Evolutionary conservation across 2,797 vertebrate genomes (phyloP), one percentile per base, ranked within the genome.

Genomic region (Pantherophis vulpinus): DNA sequence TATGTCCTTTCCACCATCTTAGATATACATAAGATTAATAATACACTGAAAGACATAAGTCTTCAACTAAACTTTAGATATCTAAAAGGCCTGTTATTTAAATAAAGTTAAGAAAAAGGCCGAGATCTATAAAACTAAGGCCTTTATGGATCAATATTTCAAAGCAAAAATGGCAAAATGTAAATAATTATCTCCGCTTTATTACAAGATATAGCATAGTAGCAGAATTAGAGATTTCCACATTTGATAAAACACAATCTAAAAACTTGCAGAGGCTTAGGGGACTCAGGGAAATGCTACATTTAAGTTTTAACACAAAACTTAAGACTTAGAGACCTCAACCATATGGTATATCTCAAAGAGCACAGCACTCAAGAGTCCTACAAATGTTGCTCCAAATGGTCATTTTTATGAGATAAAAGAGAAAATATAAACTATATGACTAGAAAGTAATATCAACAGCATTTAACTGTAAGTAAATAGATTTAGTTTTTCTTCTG

Each of bases 101-200:
- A 95, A 86, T 66, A 94, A 91, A 83, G 83, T 87, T 56, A 95
- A 11, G n/a, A 83, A 63, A 66, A 95, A 92, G 3, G 20, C 47
- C 54, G 13, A 91, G 86, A 83, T 90, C 74, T 16, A 94, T 37
- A n/a, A 93, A 91, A 3, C 93, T 0, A 87, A 60, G 66, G 25
- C 18, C 47, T 11, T 63, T 42, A 63, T 56, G 58, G 20, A 90
- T 56, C 56, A 87, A 88, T 60, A 42, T 32, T 42, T 70, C 61
- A 37, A 37, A 25, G 14, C 23, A 92, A 86, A 92, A n/a, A 59
- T 27, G 37, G 3, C 83, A 88, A 55, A 55, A 60, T 20, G 23
- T n/a, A 66, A 66, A 37, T 27, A 12, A 88, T 20, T 56, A 20
- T 91, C 88, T 88, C 20, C 51, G 58, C 25, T 88, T 25, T 25